Evolutionary conservation across 2,797 vertebrate genomes (phyloP).

Genomic region (Anguilla obscura): DNA sequence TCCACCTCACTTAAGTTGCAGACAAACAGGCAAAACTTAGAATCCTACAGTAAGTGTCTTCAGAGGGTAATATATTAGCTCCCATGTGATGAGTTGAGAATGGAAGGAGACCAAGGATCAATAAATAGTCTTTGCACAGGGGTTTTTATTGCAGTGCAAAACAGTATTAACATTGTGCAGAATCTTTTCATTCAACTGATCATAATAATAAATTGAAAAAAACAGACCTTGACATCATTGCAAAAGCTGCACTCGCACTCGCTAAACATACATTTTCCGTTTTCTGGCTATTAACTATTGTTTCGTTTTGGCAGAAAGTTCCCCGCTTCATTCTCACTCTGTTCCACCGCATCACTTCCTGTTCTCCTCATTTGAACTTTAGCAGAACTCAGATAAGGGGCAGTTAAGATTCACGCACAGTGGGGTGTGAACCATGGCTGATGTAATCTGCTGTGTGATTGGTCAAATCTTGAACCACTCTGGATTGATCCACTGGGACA

Average conservation of each 20-base stretch:
- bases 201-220: background rate
- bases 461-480: background rate
- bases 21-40: constrained; percentile 33
- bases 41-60: background rate
- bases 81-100: background rate
- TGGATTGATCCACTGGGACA: constrained; percentile 12
- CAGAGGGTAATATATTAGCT: background rate
- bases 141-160: constrained; percentile 18
- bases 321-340: constrained; percentile 22
- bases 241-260: background rate
- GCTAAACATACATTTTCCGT: background rate
- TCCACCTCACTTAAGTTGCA: constrained; percentile 58
- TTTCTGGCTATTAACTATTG: background rate
- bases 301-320: background rate
- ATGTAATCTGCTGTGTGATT: constrained; percentile 21
- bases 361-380: constrained; percentile 39
- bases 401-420: background rate
- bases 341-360: constrained; percentile 44
- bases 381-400: constrained; percentile 27
- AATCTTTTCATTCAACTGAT: background rate
- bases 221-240: background rate
- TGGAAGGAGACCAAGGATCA: background rate
- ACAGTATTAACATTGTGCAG: background rate
- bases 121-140: background rate
- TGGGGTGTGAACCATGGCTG: constrained; percentile 26